A percentile compares a stretch with the other conserved stretches of the same genome.
Evolutionary conservation across 2,113 vertebrate species (phyloP).

Genomic region (Sinocyclocheilus grahami): DNA sequence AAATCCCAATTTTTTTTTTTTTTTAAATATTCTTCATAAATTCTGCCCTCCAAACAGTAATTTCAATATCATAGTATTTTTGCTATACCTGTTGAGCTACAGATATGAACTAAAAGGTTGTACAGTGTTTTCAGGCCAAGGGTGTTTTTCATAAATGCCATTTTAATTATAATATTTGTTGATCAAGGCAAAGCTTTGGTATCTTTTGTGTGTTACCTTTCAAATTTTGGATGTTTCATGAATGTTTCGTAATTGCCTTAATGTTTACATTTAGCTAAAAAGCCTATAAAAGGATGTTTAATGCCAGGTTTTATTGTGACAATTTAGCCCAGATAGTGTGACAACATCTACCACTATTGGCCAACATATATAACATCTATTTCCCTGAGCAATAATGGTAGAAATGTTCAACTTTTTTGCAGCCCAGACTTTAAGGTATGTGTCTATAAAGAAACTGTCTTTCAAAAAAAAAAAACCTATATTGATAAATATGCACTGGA

Average conservation of each 20-base stretch:
- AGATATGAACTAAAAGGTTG: background rate
- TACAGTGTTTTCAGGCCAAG: background rate
- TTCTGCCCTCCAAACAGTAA: background rate
- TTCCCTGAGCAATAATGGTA: background rate
- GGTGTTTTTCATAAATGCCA: background rate
- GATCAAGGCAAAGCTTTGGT: background rate
- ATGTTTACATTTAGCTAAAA: background rate
- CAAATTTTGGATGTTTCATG: background rate
- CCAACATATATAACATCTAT: background rate
- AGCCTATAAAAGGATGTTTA: background rate
- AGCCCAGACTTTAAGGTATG: background rate
- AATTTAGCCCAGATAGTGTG: background rate
- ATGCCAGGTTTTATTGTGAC: background rate
- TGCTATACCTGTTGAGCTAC: background rate
- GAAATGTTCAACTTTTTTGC: background rate
- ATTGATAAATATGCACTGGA: background rate
- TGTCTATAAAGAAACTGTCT: background rate
- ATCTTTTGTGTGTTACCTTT: background rate
- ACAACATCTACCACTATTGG: background rate
- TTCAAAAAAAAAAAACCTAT: background rate
- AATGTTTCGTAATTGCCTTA: background rate
- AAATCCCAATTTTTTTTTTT: background rate
- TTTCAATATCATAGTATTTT: background rate
- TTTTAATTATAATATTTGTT: background rate
- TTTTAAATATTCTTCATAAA: background rate